phyloP scores from a whole-genome alignment of 2,797 vertebrate genomes.

The Merluccius polli region DNA sequence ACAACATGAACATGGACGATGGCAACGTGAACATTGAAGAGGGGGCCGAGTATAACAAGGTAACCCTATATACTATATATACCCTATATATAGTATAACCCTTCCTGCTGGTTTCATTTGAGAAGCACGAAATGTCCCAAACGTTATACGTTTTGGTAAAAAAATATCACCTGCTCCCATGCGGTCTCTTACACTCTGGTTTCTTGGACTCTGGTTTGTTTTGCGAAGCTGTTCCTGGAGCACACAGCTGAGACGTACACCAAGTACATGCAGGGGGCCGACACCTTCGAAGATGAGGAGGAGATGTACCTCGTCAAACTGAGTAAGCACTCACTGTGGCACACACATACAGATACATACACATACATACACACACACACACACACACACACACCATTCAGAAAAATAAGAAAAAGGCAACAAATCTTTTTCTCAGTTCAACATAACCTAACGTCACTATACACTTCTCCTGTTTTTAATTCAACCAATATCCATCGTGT shows the following conservation, averaged over 20 bases:
- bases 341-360: neutral
- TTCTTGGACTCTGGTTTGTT: neutral
- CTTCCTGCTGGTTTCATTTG: neutral
- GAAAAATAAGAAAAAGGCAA: too few relatives aligned
- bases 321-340: conserved; percentile 71
- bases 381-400: too few relatives aligned
- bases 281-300: conserved; percentile 85
- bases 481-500: neutral
- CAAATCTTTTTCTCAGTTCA: neutral
- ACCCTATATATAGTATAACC: too few relatives aligned
- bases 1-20: conserved; percentile 74
- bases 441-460: neutral
- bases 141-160: neutral
- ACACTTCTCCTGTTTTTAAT: neutral
- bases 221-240: conserved; percentile 81
- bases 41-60: conserved; percentile 85
- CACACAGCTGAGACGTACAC: conserved; percentile 83
- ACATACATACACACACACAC: too few relatives aligned
- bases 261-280: conserved; percentile 86
- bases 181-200: neutral
- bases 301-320: conserved; percentile 75
- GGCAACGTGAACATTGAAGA: conserved; percentile 79
- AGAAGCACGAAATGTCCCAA: neutral
- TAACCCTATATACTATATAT: too few relatives aligned
- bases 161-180: neutral